Conservation (phyloP, 2,888 invertebrate species). For the Rhagonycha lutea region DNA sequence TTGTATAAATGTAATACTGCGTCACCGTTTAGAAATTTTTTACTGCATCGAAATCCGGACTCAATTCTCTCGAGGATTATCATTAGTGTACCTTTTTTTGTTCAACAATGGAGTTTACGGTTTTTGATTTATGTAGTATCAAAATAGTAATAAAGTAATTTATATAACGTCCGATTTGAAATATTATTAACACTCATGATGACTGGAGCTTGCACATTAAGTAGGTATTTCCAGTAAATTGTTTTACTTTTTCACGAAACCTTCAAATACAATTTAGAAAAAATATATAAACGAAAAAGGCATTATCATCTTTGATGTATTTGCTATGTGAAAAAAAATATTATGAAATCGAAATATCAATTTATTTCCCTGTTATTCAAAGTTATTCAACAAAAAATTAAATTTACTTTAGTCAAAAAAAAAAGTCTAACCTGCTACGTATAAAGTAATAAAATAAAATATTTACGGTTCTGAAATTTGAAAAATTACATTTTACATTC, state of each 20-base stretch:
- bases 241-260: background rate
- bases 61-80: background rate
- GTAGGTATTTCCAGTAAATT: background rate
- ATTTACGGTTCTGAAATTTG: too few relatives aligned
- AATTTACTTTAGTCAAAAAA: background rate
- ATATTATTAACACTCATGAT: background rate
- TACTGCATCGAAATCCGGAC: background rate
- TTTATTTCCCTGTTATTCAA: background rate
- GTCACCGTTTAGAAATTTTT: background rate
- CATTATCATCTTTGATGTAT: background rate
- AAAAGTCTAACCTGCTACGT: too few relatives aligned
- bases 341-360: background rate
- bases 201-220: background rate
- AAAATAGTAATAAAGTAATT: background rate
- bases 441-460: too few relatives aligned
- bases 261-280: background rate
- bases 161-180: background rate
- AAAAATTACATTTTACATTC: too few relatives aligned
- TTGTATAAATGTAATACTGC: background rate
- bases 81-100: background rate
- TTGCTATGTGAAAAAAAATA: background rate
- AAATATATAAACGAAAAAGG: background rate
- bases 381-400: background rate
- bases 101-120: background rate
- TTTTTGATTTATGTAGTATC: background rate